phyloP scores from a whole-genome alignment of 2,113 vertebrate species.

The Regulus satrapa region DNA sequence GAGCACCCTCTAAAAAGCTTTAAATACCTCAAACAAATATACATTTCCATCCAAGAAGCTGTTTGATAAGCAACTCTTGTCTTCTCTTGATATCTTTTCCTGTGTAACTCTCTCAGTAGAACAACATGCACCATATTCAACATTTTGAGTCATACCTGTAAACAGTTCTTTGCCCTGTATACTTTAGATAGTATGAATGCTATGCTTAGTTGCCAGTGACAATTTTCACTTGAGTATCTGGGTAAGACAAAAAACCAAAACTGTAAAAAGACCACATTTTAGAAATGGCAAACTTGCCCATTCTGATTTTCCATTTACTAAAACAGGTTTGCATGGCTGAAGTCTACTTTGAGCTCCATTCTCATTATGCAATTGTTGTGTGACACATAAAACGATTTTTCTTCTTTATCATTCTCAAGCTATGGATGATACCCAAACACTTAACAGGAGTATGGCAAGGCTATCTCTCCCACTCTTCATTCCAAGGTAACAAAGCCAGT shows the following conservation, averaged over 20 bases:
- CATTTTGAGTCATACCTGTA: neutral
- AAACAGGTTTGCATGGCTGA: neutral
- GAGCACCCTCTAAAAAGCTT: neutral
- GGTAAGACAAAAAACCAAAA: neutral
- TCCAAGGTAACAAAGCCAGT: neutral
- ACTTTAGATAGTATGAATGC: neutral
- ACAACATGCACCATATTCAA: neutral
- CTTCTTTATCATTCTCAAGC: neutral
- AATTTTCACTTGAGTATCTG: neutral
- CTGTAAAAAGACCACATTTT: neutral
- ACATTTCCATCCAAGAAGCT: neutral
- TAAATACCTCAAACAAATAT: neutral
- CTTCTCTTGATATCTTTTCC: neutral
- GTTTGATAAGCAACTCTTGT: neutral
- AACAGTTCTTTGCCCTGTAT: neutral
- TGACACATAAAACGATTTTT: neutral
- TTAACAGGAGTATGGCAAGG: neutral
- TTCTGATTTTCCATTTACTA: neutral
- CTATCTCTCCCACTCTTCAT: neutral
- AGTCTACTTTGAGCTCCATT: neutral
- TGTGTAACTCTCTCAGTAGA: neutral
- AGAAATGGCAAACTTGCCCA: neutral
- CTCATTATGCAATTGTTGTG: neutral
- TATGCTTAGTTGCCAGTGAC: neutral
- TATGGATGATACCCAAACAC: constrained; percentile 6